Evolutionary conservation across 2,888 invertebrate species (phyloP), one percentile per base, ranked within the genome.

Genomic region (Pollenia angustigena): DNA sequence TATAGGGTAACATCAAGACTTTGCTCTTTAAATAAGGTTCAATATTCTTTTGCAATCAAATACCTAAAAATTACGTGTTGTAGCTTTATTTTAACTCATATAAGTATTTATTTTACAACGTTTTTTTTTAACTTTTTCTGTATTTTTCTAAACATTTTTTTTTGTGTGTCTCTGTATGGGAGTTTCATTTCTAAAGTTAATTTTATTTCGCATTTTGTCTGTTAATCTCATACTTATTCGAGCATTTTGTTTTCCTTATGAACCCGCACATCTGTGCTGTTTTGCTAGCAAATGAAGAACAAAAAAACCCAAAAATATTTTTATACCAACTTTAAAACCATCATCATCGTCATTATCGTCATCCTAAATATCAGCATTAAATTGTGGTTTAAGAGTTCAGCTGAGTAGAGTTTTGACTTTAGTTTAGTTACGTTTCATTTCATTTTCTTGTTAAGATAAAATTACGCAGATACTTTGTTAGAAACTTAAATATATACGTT

Each of bases 191-290:
- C n/a, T 58, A 6, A n/a, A 40, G 23, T n/a, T 71, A 44, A 60
- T 44, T 62, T 71, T 54, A 12, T 16, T 74, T 78, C n/a, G 32
- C 16, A 32, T 54, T 75, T 54, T 8, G 14, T 75, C 32, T 40
- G 48, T 60, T 18, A 44, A 68, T 10, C 68, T 82, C 14, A 60
- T 52, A 69, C 23, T 80, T 14, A 23, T 80, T 62, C 23, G 32
- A 32, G 32, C 54, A 71, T 68, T 80, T 84, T 68, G 18, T 44
- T 52, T 84, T 84, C 68, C 56, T 74, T 68, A 78, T 74, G 84
- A 87, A 84, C 87, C 87, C 87, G 87, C 87, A 87, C 87, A 87
- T 81, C 81, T 87, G 84, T 62, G 72, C 16, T 52, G 42, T 81
- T 66, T 72, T 16, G 32, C 32, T 32, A 32, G 32, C 32, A 32